A percentile compares a stretch with the other conserved stretches of the same genome.
Evolutionary conservation across 2,888 invertebrate species (phyloP).

Genomic region (Charanyca ferruginea): DNA sequence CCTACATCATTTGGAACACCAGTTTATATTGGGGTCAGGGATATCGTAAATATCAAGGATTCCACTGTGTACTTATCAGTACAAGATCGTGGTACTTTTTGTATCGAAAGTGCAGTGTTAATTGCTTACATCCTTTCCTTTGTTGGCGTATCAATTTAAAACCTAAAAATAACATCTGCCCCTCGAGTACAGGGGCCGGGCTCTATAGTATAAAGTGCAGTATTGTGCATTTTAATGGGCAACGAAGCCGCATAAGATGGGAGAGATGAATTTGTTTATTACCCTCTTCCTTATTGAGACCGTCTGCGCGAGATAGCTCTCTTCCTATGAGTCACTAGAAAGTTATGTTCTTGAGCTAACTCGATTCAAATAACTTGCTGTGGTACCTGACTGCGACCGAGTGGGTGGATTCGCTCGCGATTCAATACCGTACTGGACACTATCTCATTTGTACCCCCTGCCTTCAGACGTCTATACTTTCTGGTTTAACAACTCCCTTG

Average conservation of each 20-base stretch:
- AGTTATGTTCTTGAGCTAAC: conserved; percentile 88
- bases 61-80: conserved; percentile 65
- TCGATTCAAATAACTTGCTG: conserved; percentile 84
- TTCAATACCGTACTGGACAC: conserved; percentile 52
- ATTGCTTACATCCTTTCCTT: conserved; percentile 89
- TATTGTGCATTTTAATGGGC: conserved; percentile 90
- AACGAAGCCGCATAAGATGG: conserved; percentile 88
- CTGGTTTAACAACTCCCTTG: conserved; percentile 44
- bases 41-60: conserved; percentile 70
- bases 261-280: conserved; percentile 91
- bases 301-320: conserved; percentile 90
- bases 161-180: conserved; percentile 87
- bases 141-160: conserved; percentile 89
- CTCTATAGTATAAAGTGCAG: conserved; percentile 88
- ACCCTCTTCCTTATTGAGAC: conserved; percentile 91
- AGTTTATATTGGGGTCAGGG: conserved; percentile 71
- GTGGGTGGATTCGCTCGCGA: conserved; percentile 65
- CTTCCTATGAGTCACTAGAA: conserved; percentile 91
- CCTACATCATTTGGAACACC: conserved; percentile 71
- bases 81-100: conserved; percentile 71
- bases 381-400: conserved; percentile 71
- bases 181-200: conserved; percentile 78
- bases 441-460: conserved; percentile 49
- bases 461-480: conserved; percentile 26
- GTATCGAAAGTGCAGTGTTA: conserved; percentile 85